Evolutionary conservation across 2,797 vertebrate species (phyloP).

Genomic region (Chloroceryle inda): DNA sequence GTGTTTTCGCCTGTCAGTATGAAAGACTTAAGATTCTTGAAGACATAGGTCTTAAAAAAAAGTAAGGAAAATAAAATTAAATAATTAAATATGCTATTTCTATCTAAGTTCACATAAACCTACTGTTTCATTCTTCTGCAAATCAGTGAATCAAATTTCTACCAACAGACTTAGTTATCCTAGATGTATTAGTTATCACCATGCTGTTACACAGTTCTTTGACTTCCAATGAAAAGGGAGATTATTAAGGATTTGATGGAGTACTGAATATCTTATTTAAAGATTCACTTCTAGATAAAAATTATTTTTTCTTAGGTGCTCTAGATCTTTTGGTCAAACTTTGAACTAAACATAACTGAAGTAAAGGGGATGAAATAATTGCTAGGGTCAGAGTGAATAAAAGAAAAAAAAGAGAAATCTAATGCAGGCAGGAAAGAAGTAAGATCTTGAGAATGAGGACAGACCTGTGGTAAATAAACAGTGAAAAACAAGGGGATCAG

Average conservation of each 20-base stretch:
- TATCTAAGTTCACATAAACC: background rate
- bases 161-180: background rate
- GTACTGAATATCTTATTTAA: background rate
- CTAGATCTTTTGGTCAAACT: background rate
- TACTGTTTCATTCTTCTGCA: conserved; percentile 12
- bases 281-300: background rate
- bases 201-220: background rate
- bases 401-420: background rate
- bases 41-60: background rate
- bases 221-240: background rate
- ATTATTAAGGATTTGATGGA: background rate
- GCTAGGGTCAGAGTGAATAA: background rate
- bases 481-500: accelerated
- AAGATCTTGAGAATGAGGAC: background rate
- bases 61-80: background rate
- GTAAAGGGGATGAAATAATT: background rate
- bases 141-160: background rate
- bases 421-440: background rate
- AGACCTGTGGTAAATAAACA: background rate
- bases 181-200: background rate
- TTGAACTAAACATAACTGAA: background rate
- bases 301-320: background rate
- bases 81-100: background rate
- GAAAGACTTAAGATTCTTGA: background rate
- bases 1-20: background rate